Evolutionary conservation across 2,113 vertebrate genomes (phyloP), one percentile per base, ranked within the genome.

Genomic region (Pyxicephalus adspersus): DNA sequence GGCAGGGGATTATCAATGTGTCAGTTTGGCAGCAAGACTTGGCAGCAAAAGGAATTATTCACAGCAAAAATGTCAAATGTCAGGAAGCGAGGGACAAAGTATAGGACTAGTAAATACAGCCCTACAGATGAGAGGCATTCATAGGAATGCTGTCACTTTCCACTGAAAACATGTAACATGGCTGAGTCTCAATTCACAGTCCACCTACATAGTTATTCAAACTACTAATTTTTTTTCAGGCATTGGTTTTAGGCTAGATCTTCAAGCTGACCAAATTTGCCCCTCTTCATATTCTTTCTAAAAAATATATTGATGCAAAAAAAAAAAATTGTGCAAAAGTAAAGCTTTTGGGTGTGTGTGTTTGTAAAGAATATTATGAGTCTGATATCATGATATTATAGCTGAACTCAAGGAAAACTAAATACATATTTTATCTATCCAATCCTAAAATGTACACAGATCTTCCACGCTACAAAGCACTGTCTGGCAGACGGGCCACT

Each of bases 61-160:
- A 82, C 80, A 66, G 70, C 60, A 82, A 81, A 81, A 82, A 82
- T 82, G 80, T 82, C 80, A 82, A 82, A 82, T 82, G 80, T 82
- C 80, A 75, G 80, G 52, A 82, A 82, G 60, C 80, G 23, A 82
- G 80, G 80, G 80, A 82, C 80, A 82, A 82, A 82, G 80, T 82
- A 82, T 82, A 82, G 80, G 71, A 82, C 61, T 82, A 52, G 80
- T 75, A 82, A 82, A 82, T 82, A 82, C 61, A 75, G 71, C 70
- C 61, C 51, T 75, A 82, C 51, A 82, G 75, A 82, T 75, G 80
- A 75, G 63, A 75, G 54, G 61, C 80, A 82, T 81, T 73, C 60
- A 65, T 74, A 54, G 68, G 61, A 81, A 81, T 82, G 71, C 61
- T 82, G 80, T 82, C 80, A 82, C 34, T 75, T 74, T 82, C 80